These are phyloP conservation scores for Aproaerema taeniolella DNA, from an alignment of 2,888 invertebrate genomes.

Conservation along the genomic window DNA sequence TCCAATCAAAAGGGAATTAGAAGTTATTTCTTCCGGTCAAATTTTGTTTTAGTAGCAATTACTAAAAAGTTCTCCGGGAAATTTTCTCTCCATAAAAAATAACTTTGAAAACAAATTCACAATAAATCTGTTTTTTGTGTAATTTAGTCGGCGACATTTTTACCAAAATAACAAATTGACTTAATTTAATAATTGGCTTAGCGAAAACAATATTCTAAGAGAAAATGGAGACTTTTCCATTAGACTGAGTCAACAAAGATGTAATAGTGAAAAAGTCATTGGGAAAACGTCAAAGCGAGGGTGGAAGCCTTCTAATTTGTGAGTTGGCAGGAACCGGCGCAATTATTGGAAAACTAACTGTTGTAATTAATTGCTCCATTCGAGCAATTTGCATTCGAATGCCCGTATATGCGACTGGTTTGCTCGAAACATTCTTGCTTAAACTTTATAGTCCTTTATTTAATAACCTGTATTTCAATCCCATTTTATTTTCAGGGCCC, in stretches of 20 bases:
- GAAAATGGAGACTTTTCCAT: constrained; percentile 33
- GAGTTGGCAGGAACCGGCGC: constrained; percentile 37
- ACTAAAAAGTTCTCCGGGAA: constrained; percentile 6
- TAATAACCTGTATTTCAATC: too few species aligned
- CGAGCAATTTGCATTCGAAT: constrained; percentile 29
- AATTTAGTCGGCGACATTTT: too few species aligned
- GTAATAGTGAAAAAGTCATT: constrained; percentile 26
- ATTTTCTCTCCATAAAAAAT: constrained; percentile 2
- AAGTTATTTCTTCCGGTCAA: constrained; percentile 25
- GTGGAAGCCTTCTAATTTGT: constrained; percentile 24
- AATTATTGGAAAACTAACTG: constrained; percentile 52
- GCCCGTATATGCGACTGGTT: constrained; percentile 11
- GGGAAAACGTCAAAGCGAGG: constrained; percentile 30
- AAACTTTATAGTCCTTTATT: too few species aligned
- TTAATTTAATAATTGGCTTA: not conserved
- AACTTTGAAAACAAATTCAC: constrained; percentile 6
- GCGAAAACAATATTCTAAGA: constrained; percentile 1
- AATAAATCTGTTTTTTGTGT: too few species aligned
- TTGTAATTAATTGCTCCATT: constrained; percentile 46
- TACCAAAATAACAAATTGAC: not conserved
- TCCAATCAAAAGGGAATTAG: constrained; percentile 30
- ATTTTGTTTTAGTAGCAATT: constrained; percentile 19
- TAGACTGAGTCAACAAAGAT: constrained; percentile 37
- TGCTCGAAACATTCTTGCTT: not conserved
- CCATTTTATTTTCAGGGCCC: too few species aligned